Evolutionary conservation across 2,888 invertebrate genomes (phyloP), one percentile per base, ranked within the genome.

Genomic region (Microchrysa polita): DNA sequence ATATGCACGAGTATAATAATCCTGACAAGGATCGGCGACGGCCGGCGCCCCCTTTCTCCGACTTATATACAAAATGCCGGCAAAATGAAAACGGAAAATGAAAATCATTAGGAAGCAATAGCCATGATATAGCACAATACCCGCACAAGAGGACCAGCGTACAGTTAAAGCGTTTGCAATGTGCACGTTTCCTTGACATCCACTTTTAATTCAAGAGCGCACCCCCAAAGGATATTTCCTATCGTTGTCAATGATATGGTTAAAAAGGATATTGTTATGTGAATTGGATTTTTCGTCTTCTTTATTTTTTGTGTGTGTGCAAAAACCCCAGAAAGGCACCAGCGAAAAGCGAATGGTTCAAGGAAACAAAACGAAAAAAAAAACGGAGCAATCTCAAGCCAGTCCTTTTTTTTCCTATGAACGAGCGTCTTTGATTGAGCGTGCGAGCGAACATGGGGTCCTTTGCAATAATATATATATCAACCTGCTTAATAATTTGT

Each of bases 141-240:
- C 42, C 12, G 12, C 42, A 9, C 12, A 12, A 42, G 12, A 34
- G 48, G 2, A 12, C 48, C 48, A 12, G 12, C 16, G 10, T n/a
- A n/a, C 27, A 34, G 27, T 7, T 7, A 34, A 34, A 34, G 27
- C 27, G 27, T 34, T 34, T 34, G 27, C 27, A 34, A 34, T 34
- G 23, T 60, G 23, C 44, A 18, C 44, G 22, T 22, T 23, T 65
- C 23, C 48, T 65, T 20, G 22, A 1, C 48, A 22, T 44, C 23
- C 44, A 48, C 48, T 48, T n/a, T 12, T 48, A 12, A 65, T 65
- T 65, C 48, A 22, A 65, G 27, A 34, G 34, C 22, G 10, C 16
- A 16, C 40, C 34, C 23, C 34, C 23, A n/a, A 10, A 61, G n/a
- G 40, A 34, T 61, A n/a, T 48, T 34, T 16, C 27, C 27, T 34